Base-by-base conservation (phyloP, 2,888 invertebrate genomes). In the Pandemis heparana region DNA sequence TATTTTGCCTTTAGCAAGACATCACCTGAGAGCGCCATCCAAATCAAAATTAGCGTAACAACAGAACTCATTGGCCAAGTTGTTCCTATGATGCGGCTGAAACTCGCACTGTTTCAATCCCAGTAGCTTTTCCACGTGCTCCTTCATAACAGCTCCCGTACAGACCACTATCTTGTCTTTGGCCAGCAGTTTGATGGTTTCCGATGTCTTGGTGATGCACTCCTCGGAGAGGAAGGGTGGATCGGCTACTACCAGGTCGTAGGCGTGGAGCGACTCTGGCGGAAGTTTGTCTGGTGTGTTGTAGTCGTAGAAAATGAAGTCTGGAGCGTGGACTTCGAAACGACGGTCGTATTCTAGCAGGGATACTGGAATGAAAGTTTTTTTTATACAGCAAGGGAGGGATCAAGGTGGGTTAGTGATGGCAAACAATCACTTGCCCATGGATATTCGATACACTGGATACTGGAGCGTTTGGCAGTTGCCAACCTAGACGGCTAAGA, bases 191-290 rank as follows among this genome's bases (percentile, higher is more conserved):
- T 96, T 96, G 1, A 99, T 96, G 0, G 98, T 98, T 74, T 96
- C 91, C 0, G 97, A 95, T 0, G 97, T 97, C 93, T 99, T 98
- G 0, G 96, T 95, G 64, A 99, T 95, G 89, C 99, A 99, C 87
- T 99, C 99, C 79, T 98, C 97, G 0, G 98, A 97, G 3, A 99
- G 94, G 90, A 99, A 99, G 0, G 99, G 99, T 0, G 99, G 99
- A 92, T 99, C 99, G 0, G 97, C 98, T 70, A 99, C 95, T 0
- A 99, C 97, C 38, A 99, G 86, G 89, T 99, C 98, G 87, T 96
- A 99, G 62, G 92, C 86, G 32, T 92, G 90, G 1, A 92, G 80
- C 14, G 96, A 90, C 12, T 96, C 95, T 46, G 93, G 85, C 0
- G 97, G 96, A 14, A 98, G 83, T 64, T 96, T 95, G 12, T 97